Percentiles rank a stretch among this genome's conserved stretches.
Evolutionary conservation across 2,888 invertebrate species (phyloP).

Genomic region (Eristalinus aeneus): DNA sequence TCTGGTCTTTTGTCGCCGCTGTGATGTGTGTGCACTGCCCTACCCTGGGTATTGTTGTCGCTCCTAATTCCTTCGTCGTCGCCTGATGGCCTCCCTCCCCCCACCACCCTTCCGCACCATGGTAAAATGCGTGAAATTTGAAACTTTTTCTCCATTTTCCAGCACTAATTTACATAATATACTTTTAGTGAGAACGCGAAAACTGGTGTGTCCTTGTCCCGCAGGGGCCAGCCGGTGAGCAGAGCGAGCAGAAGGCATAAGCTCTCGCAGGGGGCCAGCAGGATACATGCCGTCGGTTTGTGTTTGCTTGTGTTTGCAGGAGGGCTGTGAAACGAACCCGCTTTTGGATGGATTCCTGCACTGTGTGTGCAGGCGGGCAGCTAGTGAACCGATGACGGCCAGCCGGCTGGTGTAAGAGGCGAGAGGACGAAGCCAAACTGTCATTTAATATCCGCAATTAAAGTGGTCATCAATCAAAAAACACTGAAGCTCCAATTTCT

Average conservation of each 20-base stretch:
- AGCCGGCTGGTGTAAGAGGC: conserved; percentile 8
- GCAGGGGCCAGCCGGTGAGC: not conserved
- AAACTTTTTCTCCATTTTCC: conserved; percentile 64
- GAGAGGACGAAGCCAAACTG: conserved; percentile 74
- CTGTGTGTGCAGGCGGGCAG: conserved; percentile 54
- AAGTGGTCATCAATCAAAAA: conserved; percentile 81
- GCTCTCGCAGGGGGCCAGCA: conserved; percentile 6
- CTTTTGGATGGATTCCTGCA: conserved; percentile 58
- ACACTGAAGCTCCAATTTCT: conserved; percentile 73
- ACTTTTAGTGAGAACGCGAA: conserved; percentile 62
- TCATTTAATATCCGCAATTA: conserved; percentile 81
- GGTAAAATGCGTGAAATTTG: conserved; percentile 67
- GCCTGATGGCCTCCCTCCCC: not conserved
- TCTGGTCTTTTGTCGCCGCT: not conserved
- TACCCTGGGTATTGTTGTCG: conserved; percentile 36
- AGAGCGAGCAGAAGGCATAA: not conserved
- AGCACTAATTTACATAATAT: conserved; percentile 69
- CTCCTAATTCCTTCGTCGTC: conserved; percentile 41
- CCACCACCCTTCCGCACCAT: not conserved
- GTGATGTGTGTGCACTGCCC: not conserved
- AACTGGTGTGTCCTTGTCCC: conserved; percentile 57
- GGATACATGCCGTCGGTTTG: not conserved
- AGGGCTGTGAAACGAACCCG: conserved; percentile 56
- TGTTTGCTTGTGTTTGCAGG: conserved; percentile 11
- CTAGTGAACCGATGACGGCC: conserved; percentile 4